Base-by-base conservation (phyloP, 1,140 invertebrate species). In the Atta colombica region DNA sequence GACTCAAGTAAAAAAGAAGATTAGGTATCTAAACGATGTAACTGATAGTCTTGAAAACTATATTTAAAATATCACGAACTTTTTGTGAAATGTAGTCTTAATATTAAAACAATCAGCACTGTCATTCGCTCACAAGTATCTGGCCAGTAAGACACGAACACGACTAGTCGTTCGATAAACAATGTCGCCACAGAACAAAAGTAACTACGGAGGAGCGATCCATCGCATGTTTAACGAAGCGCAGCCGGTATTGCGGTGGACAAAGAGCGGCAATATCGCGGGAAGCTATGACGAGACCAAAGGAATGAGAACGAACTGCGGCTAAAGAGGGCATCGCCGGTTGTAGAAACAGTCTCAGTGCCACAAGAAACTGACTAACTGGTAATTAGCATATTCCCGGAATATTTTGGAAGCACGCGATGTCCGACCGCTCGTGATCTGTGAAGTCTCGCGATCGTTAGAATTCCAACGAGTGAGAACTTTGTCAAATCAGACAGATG, bases 321-420 rank as follows among this genome's bases (percentile, higher is more conserved):
- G 65, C 31, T 74, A 61, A 77, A 69, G 77, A 61, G 86, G 77
- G 63, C 86, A 88, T 63, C 51, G 84, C 51, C 72, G 84, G 86
- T 90, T 81, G 84, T 88, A 91, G 90, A 91, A 91, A 91, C 81
- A 58, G 84, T 71, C 88, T 87, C 90, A 88, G 86, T 92, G 90
- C 78, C 88, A 90, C 86, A 89, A 92, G 89, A 90, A 92, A 92
- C 86, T 75, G 89, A 88, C 91, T 90, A 89, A 91, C 84, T 87
- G 85, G 86, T 90, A 92, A 93, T 93, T 91, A 93, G 91, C 91
- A 92, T 92, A 93, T 93, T 92, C 90, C 78, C 72, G 86, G 89
- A 91, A 92, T 91, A 93, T 92, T 92, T 92, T 74, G 90, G 77
- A 65, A 35, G 86, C 92, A 93, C 92, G 92, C 92, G 91, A 93